Percentiles rank a stretch among this genome's conserved stretches.
Conservation (phyloP, 2,888 invertebrate species). For the Liopterus haemorrhoidalis region DNA sequence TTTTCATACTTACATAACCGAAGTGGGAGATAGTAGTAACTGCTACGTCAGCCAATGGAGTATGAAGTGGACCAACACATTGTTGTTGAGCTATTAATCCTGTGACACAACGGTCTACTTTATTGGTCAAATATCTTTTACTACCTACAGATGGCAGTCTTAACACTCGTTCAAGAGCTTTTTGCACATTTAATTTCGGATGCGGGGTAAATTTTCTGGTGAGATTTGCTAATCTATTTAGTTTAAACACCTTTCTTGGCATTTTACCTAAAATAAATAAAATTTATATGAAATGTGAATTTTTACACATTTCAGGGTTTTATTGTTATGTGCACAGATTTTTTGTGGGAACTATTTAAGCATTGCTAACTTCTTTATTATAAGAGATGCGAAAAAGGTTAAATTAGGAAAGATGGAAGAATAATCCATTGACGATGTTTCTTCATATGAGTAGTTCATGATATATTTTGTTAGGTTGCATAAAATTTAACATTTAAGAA, state of each 20-base stretch:
- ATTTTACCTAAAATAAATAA: slow-evolving; percentile 60
- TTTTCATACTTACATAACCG: slow-evolving; percentile 52
- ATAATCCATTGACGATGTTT: too few relatives aligned
- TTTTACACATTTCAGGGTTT: too few relatives aligned
- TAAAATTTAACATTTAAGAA: too few relatives aligned
- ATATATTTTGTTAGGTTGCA: too few relatives aligned
- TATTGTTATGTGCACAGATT: too few relatives aligned
- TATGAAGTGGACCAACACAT: slow-evolving; percentile 95
- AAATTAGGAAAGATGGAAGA: too few relatives aligned
- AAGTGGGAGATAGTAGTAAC: slow-evolving; percentile 83
- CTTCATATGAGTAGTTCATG: too few relatives aligned
- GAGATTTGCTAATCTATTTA: slow-evolving; percentile 40
- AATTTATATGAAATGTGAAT: too few relatives aligned
- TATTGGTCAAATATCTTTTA: slow-evolving; percentile 91
- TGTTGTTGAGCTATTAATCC: slow-evolving; percentile 96
- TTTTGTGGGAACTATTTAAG: too few relatives aligned
- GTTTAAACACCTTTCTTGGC: slow-evolving; percentile 64
- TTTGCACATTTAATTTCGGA: slow-evolving; percentile 57
- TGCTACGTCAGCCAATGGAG: slow-evolving; percentile 91
- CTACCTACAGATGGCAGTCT: slow-evolving; percentile 87
- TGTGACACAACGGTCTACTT: slow-evolving; percentile 92
- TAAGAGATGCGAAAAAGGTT: too few relatives aligned
- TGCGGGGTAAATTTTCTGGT: slow-evolving; percentile 39
- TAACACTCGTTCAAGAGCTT: slow-evolving; percentile 72
- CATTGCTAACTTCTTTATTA: too few relatives aligned